Percentiles rank a stretch among this genome's conserved stretches.
These are phyloP conservation scores for Drosophila pseudoobscura DNA, from an alignment of 1,140 invertebrate species.

Conservation along the genomic window DNA sequence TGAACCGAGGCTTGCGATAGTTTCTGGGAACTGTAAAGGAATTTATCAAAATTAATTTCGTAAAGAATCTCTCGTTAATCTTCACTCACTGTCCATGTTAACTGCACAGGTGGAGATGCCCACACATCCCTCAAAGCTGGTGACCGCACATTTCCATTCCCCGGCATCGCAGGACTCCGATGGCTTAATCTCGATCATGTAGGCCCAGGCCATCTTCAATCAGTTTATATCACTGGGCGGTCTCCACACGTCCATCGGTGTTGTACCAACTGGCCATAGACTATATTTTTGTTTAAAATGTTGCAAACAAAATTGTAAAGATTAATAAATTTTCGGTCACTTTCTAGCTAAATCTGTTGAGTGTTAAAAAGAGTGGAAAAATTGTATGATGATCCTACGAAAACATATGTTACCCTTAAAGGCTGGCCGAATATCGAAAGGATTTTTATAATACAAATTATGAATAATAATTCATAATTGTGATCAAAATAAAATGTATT, in stretches of 20 bases:
- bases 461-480: too few species aligned
- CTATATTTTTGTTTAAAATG: too few species aligned
- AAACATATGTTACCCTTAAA: too few species aligned
- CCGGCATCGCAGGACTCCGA: constrained; percentile 92
- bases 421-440: too few species aligned
- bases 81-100: constrained; percentile 86
- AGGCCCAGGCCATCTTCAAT: constrained; percentile 91
- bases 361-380: too few species aligned
- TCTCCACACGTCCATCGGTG: constrained; percentile 89
- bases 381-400: too few species aligned
- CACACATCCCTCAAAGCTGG: constrained; percentile 88
- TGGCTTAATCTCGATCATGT: constrained; percentile 88
- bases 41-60: too few species aligned
- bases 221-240: constrained; percentile 87
- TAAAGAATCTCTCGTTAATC: not conserved
- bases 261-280: constrained; percentile 89
- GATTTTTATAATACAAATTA: too few species aligned
- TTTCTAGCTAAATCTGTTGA: too few species aligned
- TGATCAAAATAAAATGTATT: too few species aligned
- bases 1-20: constrained; percentile 93
- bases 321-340: too few species aligned
- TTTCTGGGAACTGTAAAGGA: constrained; percentile 89
- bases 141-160: constrained; percentile 94
- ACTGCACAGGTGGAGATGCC: constrained; percentile 89
- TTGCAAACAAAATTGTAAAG: too few species aligned